Evolutionary conservation across 2,113 vertebrate genomes (phyloP), one percentile per base, ranked within the genome.

Genomic region (Caranx melampygus): DNA sequence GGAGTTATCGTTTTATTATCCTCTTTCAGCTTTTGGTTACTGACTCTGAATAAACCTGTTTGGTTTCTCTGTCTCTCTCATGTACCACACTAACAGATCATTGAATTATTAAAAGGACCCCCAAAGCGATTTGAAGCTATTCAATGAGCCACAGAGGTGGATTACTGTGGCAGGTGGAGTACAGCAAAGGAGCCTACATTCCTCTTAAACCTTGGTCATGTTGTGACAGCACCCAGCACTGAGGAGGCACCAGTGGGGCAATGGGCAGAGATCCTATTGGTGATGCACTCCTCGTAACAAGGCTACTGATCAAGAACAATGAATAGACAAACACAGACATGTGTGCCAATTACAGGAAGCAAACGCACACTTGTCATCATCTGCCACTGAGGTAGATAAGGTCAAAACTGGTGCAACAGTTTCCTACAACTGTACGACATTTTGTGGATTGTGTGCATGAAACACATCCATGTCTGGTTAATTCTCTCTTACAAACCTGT

Each of bases 211-310:
- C 55, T 74, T 80, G 81, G 75, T 93, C 90, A 58, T 93, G 93
- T 92, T 88, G 78, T 75, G 89, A 93, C 91, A 94, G 81, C 72
- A 65, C 84, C 81, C 66, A 51, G 60, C 72, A 74, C 75, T 51
- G 8, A 85, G 74, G 74, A 80, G 69, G 55, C 79, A 47, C 61
- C 47, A 52, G 51, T 40, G 64, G 40, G 68, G 37, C 62, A 71
- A 73, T 47, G 58, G 77, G 21, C 74, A 63, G 70, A 44, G 81
- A 72, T 80, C 76, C 42, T n/a, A 21, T 26, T 7, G 11, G 54
- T 40, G 44, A 57, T 78, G 31, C 3, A 42, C n/a, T 71, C 35
- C 57, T 88, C 89, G 89, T 83, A 72, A 88, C 74, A 89, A 79
- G 79, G 86, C 62, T 62, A 49, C 45, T 18, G 77, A 83, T 76